Percentiles rank a stretch among this genome's conserved stretches.
Evolutionary conservation across 35 echinoderm and acorn worm genomes (phyloP).

Genomic region (Diadema setosum): DNA sequence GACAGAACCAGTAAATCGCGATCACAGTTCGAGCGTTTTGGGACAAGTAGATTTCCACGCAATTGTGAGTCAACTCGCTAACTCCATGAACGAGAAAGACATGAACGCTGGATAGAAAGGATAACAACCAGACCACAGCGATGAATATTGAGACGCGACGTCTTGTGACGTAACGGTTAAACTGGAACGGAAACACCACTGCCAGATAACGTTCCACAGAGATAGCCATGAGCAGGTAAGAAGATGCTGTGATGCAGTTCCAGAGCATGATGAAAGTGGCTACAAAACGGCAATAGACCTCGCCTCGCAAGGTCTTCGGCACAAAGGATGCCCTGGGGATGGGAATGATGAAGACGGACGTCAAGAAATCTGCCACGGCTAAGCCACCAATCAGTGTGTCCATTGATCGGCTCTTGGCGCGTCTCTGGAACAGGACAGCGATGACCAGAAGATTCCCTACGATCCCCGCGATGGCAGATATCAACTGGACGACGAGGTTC

Average conservation of each 20-base stretch:
- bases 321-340: background rate
- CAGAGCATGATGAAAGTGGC: constrained; percentile 16
- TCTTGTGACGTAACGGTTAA: constrained; percentile 16
- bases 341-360: constrained; percentile 25
- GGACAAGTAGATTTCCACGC: background rate
- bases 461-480: background rate
- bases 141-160: constrained; percentile 36
- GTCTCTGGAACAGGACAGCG: background rate
- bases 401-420: background rate
- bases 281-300: constrained; percentile 36
- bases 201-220: constrained; percentile 50
- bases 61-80: background rate
- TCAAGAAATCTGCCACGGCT: constrained; percentile 38
- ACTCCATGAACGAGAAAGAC: constrained; percentile 29
- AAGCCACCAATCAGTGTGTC: constrained; percentile 24
- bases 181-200: constrained; percentile 24
- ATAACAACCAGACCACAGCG: constrained; percentile 16
- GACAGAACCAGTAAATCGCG: background rate
- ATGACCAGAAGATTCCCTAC: background rate
- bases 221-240: constrained; percentile 29
- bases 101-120: constrained; percentile 27
- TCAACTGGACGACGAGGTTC: background rate
- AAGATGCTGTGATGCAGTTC: constrained; percentile 32
- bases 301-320: background rate
- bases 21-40: background rate